Evolutionary conservation across 2,113 vertebrate genomes (phyloP), one percentile per base, ranked within the genome.

Genomic region (Syrmaticus mikado): DNA sequence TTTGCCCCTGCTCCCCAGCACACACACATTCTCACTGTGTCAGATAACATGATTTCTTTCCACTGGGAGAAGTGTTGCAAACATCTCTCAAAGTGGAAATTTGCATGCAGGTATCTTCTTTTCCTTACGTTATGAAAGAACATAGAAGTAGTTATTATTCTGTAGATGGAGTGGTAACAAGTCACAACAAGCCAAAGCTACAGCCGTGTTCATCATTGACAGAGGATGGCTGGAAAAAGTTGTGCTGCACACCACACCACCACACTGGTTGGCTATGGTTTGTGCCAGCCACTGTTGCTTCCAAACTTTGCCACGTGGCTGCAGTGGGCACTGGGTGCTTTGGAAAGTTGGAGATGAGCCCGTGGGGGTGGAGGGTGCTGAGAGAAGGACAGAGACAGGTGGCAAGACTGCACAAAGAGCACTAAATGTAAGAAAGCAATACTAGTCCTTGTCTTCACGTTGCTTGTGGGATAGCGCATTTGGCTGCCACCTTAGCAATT

Each of bases 331-430:
- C 65, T 0, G 5, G 43, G 13, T 43, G 32, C 89, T 83, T 64
- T 79, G 87, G 76, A 84, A 89, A 88, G 32, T 30, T 83, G 65
- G 81, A 84, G 36, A 19, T 2, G 1, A 67, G 75, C 78, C 75
- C 0, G 0, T 10, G 36, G 58, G 53, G 48, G 55, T 40, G 71
- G 60, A 72, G 53, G 52, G 14, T 0, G 0, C 34, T 64, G 61
- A 78, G 25, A 78, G 82, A 96, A 82, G 36, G 87, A 82, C 68
- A 75, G 76, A 78, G 70, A 64, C 73, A 94, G 88, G 58, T 88
- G 72, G 76, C 78, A 58, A 88, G 45, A n/a, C 70, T 82, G 70
- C 70, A 92, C 85, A 83, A 20, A 67, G 50, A 87, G 85, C 55
- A 50, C 50, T 77, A 53, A 62, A 34, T n/a, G 21, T 70, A 76